Evolutionary conservation across 1,140 invertebrate species (phyloP).

Genomic region (Cydia strobilella): DNA sequence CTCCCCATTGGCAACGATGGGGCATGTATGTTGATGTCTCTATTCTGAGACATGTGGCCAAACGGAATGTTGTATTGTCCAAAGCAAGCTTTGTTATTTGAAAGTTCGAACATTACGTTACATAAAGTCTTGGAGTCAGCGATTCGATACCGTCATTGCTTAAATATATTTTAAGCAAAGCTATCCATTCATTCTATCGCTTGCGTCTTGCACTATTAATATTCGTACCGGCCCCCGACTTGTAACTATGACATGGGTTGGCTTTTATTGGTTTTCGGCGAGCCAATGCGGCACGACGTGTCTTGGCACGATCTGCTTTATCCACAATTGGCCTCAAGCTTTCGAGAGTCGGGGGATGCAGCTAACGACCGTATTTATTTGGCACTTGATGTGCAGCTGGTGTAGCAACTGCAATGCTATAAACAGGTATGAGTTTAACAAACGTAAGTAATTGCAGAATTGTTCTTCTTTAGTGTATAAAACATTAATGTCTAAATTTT

Average conservation of each 20-base stretch:
- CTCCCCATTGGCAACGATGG: no score
- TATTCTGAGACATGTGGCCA: no score
- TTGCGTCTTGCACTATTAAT: conserved; percentile 17
- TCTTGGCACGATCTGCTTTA: conserved; percentile 11
- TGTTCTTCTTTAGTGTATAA: not conserved
- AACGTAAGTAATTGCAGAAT: not conserved
- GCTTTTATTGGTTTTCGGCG: not conserved
- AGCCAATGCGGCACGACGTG: conserved; percentile 9
- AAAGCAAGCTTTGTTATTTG: no score
- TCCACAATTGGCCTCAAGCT: conserved; percentile 4
- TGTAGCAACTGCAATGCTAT: not conserved
- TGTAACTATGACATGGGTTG: conserved; percentile 10
- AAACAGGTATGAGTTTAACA: not conserved
- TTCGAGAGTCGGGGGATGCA: not conserved
- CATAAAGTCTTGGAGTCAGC: no score
- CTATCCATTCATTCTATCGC: not conserved
- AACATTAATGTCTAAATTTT: no score
- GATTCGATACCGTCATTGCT: no score
- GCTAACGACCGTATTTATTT: conserved; percentile 4
- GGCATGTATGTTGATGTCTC: no score
- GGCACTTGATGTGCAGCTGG: not conserved
- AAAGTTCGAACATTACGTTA: no score
- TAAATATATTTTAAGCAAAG: no score
- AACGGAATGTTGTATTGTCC: no score
- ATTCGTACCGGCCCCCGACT: not conserved